Conservation (phyloP, 2,113 vertebrate species). For the Cichladusa arquata region DNA sequence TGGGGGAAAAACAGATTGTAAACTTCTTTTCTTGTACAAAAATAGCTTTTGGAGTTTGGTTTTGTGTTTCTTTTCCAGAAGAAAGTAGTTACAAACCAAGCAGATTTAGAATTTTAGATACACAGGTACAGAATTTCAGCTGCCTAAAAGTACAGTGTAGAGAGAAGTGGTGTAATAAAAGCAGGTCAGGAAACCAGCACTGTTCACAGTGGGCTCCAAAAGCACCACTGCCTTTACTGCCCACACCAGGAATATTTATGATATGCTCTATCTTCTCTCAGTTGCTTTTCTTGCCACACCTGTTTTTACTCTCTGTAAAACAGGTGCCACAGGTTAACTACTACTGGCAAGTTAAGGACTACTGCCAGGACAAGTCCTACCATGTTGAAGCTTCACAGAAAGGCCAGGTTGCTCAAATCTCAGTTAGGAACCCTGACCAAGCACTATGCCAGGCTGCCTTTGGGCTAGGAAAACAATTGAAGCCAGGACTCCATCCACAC, state of each 20-base stretch:
- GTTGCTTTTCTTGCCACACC: slow-evolving; percentile 16
- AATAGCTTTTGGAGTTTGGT: background rate
- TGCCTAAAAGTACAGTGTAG: background rate
- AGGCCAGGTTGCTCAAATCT: background rate
- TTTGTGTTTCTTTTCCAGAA: background rate
- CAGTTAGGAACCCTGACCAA: background rate
- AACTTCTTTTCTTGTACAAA: background rate
- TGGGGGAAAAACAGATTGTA: background rate
- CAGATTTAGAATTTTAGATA: background rate
- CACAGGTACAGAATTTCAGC: background rate
- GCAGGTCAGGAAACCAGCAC: background rate
- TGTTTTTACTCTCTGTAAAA: slow-evolving; percentile 17
- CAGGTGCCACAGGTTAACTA: slow-evolving; percentile 17
- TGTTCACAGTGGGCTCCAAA: background rate
- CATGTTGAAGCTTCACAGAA: background rate
- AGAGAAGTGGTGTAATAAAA: background rate
- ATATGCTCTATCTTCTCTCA: background rate
- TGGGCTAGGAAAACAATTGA: background rate
- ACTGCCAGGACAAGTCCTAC: background rate
- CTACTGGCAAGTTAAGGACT: background rate
- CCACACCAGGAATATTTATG: background rate
- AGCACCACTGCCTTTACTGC: background rate
- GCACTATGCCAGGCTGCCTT: background rate
- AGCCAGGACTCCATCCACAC: background rate
- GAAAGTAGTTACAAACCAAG: background rate